Evolutionary conservation across 2,888 invertebrate species (phyloP).

Genomic region (Emmelina monodactyla): DNA sequence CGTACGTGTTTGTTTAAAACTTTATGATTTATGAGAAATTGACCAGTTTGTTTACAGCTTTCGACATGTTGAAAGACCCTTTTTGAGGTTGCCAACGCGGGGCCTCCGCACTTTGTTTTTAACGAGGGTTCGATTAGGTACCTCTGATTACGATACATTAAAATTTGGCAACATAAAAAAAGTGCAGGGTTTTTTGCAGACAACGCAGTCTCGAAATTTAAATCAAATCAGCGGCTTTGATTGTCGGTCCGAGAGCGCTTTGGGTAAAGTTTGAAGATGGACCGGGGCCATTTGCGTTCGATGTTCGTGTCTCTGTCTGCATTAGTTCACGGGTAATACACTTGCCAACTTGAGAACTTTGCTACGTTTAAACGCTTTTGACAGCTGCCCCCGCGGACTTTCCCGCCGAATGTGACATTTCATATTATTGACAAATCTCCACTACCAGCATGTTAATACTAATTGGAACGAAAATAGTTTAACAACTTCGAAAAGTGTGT

Average conservation of each 20-base stretch:
- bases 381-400: constrained; percentile 31
- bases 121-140: constrained; percentile 8
- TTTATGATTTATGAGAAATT: constrained; percentile 59
- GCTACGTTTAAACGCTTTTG: constrained; percentile 36
- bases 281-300: constrained; percentile 28
- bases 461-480: constrained; percentile 1
- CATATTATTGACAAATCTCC: constrained; percentile 29
- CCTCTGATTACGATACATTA: constrained; percentile 2
- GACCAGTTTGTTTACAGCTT: constrained; percentile 26
- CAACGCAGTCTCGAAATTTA: constrained; percentile 1
- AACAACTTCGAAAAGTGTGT: constrained; percentile 18
- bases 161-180: not conserved
- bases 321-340: constrained; percentile 29
- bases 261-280: constrained; percentile 15
- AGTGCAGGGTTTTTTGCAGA: not conserved
- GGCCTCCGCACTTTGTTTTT: constrained; percentile 12
- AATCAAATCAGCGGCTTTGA: constrained; percentile 10
- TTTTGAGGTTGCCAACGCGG: constrained; percentile 15
- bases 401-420: constrained; percentile 30
- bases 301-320: constrained; percentile 13
- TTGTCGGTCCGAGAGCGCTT: constrained; percentile 14
- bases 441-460: not conserved
- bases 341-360: constrained; percentile 34
- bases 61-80: constrained; percentile 22
- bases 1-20: constrained; percentile 34